Evolutionary conservation across 2,888 invertebrate genomes (phyloP), one percentile per base, ranked within the genome.

Genomic region (Cheilosia vernalis): DNA sequence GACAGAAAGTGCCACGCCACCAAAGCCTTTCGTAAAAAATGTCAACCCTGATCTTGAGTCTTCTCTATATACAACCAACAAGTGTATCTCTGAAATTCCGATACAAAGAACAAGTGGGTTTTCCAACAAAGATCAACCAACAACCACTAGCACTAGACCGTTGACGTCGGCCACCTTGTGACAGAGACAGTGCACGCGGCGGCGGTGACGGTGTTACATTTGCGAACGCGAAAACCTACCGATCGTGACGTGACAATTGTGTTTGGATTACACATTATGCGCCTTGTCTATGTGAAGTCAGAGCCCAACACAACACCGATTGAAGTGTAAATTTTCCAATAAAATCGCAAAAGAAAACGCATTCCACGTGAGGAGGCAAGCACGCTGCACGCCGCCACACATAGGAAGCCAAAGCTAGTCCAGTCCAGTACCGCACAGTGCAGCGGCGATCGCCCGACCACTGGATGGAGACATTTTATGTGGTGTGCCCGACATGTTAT

Each of bases 211-310:
- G 63, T 70, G 47, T 47, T 73, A 80, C 70, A 73, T 58, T 73
- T 21, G 63, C 13, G 60, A 24, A 70, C 40, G 21, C 51, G 10
- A 77, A 66, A 63, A 77, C 70, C 47, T 51, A 56, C 66, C 70
- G 72, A 85, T 85, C 85, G 85, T 85, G 85, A 81, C 81, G 67
- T 72, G 85, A 77, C 85, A 85, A 81, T 85, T 77, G 84, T 76
- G 47, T 56, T 74, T 58, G 63, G 76, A 72, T 63, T 81, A 72
- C 81, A 85, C 81, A 85, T 77, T 81, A 81, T 81, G 67, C 70
- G 63, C 37, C 37, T 37, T 72, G 76, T 77, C 81, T 77, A 77
- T 81, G 67, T 72, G 67, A 49, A 85, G 70, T 72, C 81, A 85
- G 81, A 60, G 44, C 67, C 81, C 27, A 33, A 64, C 63, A 56